Base-by-base conservation (phyloP, 30 jellyfish, hydroid and myxozoan species). In the Cassiopea xamachana region DNA sequence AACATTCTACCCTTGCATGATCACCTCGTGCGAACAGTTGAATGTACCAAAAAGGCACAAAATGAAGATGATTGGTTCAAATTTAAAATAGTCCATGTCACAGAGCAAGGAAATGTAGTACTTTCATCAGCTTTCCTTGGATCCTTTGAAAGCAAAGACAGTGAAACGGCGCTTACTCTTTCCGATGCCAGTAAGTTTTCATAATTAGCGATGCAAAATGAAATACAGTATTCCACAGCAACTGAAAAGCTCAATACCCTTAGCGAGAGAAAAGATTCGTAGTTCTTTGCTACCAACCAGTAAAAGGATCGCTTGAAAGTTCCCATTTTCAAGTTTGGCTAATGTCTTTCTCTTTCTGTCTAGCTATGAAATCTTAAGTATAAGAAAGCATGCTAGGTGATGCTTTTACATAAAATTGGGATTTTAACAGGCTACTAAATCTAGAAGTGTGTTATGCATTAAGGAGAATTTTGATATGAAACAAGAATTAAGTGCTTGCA, bases 111-210 rank as follows among this genome's bases (percentile, higher is more conserved):
- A 68, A 92, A 89, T 14, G 73, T 80, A 14, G 8, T 64, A 3
- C 81, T 89, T 16, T 49, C 96, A 2, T 19, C 87, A 8, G 96
- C 96, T 4, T 62, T 60, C 3, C 49, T 81, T 59, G 46, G 62
- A 2, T 50, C 85, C 1, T 51, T 89, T 61, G 77, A 73, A 44
- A 48, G 71, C 49, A 81, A 14, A 73, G 16, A 74, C n/a, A 82
- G 46, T 39, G 87, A 51, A 72, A 2, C 27, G 2, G 19, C 92
- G 9, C 46, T 89, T 18, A 72, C 91, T 10, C 46, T 89, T 8
- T 47, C 76, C 7, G 92, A 89, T 44, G 96, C 96, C 15, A 80
- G 96, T 89, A 89, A 45, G 96, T 89, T 1, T 19, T 6, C 64
- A 55, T 27, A 27, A 27, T 27, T 27, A 27, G 39, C 39, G 39